These are phyloP conservation scores for Fulica atra DNA, from an alignment of 2,113 vertebrate species.

Conservation along the genomic window DNA sequence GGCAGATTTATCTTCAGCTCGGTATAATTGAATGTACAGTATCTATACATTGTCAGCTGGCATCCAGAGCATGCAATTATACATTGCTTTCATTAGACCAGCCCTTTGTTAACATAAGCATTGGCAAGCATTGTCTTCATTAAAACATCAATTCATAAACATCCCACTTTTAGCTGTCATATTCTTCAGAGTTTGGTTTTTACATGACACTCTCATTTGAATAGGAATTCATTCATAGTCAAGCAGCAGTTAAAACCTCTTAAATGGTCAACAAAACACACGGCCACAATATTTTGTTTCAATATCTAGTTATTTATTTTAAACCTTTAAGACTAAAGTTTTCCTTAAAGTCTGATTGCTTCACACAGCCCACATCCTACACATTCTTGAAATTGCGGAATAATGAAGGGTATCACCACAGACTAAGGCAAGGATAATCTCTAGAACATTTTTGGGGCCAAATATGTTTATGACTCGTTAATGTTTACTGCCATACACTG, in stretches of 20 bases:
- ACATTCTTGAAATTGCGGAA: slow-evolving; percentile 40
- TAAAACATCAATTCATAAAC: neutral
- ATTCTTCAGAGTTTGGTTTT: neutral
- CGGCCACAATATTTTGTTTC: neutral
- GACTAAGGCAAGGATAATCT: neutral
- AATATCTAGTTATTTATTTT: neutral
- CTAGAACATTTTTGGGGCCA: neutral
- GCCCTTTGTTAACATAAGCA: neutral
- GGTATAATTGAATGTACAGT: neutral
- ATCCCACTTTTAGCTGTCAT: neutral
- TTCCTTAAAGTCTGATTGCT: neutral
- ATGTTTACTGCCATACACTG: slow-evolving; percentile 14
- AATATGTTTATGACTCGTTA: slow-evolving; percentile 10
- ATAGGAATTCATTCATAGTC: neutral
- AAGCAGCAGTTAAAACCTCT: neutral
- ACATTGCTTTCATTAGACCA: neutral
- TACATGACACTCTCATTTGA: slow-evolving; percentile 7
- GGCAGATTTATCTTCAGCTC: neutral
- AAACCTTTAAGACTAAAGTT: neutral
- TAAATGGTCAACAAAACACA: neutral
- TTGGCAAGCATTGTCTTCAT: neutral
- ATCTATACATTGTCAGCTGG: neutral
- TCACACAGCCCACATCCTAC: neutral
- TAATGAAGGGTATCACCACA: neutral
- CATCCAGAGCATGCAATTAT: neutral